Evolutionary conservation across 2,797 vertebrate genomes (phyloP).

Genomic region (Enteromius mattozi): DNA sequence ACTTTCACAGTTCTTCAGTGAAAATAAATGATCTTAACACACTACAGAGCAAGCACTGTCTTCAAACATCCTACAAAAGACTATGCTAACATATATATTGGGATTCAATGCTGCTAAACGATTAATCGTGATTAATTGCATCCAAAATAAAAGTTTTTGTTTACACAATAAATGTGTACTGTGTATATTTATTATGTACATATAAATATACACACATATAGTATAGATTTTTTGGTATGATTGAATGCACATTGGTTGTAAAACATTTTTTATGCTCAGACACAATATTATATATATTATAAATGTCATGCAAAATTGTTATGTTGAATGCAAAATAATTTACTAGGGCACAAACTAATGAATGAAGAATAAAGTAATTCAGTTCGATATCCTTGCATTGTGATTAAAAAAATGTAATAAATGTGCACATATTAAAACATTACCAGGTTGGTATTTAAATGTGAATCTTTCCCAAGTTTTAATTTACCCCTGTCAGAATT

Average conservation of each 20-base stretch:
- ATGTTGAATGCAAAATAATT: background rate
- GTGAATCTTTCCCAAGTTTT: background rate
- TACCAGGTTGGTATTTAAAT: background rate
- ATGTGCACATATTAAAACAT: constrained; percentile 19
- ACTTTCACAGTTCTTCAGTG: background rate
- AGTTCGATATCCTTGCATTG: background rate
- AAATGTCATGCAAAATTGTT: background rate
- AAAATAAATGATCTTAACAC: background rate
- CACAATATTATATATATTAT: background rate
- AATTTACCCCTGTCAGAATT: constrained; percentile 31
- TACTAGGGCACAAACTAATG: background rate
- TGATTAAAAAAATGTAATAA: background rate
- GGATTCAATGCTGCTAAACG: too few species aligned
- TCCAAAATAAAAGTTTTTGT: too few species aligned
- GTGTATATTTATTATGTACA: too few species aligned
- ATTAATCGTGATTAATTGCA: too few species aligned
- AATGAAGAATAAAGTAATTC: background rate
- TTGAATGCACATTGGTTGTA: background rate
- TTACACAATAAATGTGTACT: too few species aligned
- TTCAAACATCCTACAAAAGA: background rate
- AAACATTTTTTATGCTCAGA: background rate
- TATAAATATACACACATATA: too few species aligned
- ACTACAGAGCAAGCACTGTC: background rate
- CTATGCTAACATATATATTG: background rate
- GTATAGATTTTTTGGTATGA: background rate